These are phyloP conservation scores for Sycophila sp. DNA, from an alignment of 1,140 invertebrate genomes.

Conservation along the genomic window DNA sequence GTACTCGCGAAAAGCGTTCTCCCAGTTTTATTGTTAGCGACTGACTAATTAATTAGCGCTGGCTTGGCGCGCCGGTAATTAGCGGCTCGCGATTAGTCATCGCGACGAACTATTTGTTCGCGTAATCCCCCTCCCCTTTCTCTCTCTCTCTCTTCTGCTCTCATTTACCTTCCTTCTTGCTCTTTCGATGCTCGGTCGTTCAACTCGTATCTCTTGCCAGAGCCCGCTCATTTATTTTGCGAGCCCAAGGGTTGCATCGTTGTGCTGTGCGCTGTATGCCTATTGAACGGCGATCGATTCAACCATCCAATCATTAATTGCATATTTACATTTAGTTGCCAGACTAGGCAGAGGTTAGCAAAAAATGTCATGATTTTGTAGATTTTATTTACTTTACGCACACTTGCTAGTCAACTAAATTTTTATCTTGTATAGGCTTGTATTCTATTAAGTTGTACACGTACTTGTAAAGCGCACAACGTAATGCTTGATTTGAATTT, in stretches of 20 bases:
- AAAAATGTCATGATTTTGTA: too few relatives aligned
- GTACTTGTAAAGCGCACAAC: too few relatives aligned
- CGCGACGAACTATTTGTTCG: slow-evolving; percentile 42
- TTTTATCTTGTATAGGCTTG: too few relatives aligned
- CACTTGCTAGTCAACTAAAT: too few relatives aligned
- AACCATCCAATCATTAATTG: too few relatives aligned
- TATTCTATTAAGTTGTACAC: too few relatives aligned
- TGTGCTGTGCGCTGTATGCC: neutral
- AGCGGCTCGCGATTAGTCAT: slow-evolving; percentile 45
- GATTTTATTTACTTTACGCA: too few relatives aligned
- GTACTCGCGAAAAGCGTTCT: neutral
- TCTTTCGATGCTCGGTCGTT: neutral
- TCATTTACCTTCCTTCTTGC: neutral
- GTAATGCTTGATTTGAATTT: too few relatives aligned
- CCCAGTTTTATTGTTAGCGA: slow-evolving; percentile 36
- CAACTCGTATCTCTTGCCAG: neutral
- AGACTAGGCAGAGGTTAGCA: too few relatives aligned
- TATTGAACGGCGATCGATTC: too few relatives aligned
- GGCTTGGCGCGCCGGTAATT: slow-evolving; percentile 33
- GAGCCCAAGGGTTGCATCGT: neutral
- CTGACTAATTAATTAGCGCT: slow-evolving; percentile 48
- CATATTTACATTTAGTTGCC: too few relatives aligned
- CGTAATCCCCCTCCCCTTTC: neutral
- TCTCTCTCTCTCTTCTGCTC: neutral
- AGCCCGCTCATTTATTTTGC: slow-evolving; percentile 6